Conservation (phyloP, 2,888 invertebrate species). For the Melitaea athalia region DNA sequence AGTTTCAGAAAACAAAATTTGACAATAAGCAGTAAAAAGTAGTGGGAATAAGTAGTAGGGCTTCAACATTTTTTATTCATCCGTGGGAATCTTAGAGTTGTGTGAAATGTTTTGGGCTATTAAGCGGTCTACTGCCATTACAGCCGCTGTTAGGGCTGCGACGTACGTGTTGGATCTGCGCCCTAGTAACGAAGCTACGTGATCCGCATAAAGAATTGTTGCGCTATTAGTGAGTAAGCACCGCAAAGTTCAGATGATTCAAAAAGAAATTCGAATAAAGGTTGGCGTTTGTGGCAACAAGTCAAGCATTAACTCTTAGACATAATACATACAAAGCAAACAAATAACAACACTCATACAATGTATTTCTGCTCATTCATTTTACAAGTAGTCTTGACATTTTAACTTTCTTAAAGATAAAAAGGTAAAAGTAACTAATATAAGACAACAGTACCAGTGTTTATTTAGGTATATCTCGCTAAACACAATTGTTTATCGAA, state of each 20-base stretch:
- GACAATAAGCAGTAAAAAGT: conserved; percentile 42
- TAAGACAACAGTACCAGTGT: too few species aligned
- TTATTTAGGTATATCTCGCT: too few species aligned
- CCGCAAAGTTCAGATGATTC: conserved; percentile 24
- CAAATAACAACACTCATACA: too few species aligned
- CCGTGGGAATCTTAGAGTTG: conserved; percentile 57
- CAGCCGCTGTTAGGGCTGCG: conserved; percentile 67
- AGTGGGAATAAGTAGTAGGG: conserved; percentile 26
- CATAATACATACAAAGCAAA: too few species aligned
- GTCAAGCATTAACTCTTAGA: too few species aligned
- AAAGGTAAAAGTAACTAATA: too few species aligned
- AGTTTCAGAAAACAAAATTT: conserved; percentile 28
- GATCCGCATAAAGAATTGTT: conserved; percentile 55
- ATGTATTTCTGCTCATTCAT: too few species aligned
- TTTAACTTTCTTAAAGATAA: too few species aligned
- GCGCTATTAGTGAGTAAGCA: conserved; percentile 38
- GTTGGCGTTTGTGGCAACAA: not conserved
- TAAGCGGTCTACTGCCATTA: conserved; percentile 68
- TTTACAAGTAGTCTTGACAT: too few species aligned
- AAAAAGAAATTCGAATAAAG: conserved; percentile 15
- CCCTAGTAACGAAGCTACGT: conserved; percentile 76
- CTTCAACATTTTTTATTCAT: conserved; percentile 76
- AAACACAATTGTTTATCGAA: too few species aligned
- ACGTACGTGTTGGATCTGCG: conserved; percentile 74
- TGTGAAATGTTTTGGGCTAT: conserved; percentile 64